Base-by-base conservation (phyloP, 1,140 invertebrate species). In the Stenopsyche tienmushanensis region DNA sequence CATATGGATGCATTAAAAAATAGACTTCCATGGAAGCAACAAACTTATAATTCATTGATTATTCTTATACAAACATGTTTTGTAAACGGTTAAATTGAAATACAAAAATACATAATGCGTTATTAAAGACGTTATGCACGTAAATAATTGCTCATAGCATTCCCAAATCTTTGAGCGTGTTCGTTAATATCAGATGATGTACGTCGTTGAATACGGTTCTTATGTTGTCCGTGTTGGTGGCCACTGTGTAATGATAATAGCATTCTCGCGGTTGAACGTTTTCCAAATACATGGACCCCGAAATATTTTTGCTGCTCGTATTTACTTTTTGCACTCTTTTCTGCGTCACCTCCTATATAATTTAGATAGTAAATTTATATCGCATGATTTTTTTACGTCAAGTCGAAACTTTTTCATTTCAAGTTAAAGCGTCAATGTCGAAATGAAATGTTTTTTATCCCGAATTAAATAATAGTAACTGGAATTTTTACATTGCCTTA, bases 191-290 rank as follows among this genome's bases (percentile, higher is more conserved):
- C 80, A 89, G 88, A 71, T 86, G 83, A 70, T 89, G 87, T 0
- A 90, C 85, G 73, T 88, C 86, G 25, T 88, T 78, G 74, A 91
- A 90, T 0, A 90, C 86, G 25, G 80, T 83, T 47, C 82, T 80
- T 3, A 90, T 85, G 72, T 89, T 90, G 62, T 87, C 81, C 0
- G 89, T 90, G 72, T 89, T 86, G 0, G 88, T 90, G 15, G 88
- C 88, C 0, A 86, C 84, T 0, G 89, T 91, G 72, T 84, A 90
- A 72, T 91, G 89, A 72, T 85, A 86, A 72, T 86, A 89, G 68
- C 84, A 84, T 65, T 85, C 80, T 0, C 83, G 70, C 0, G 79
- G 70, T 2, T 78, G 69, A 8, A 52, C 68, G 7, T 72, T 75
- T 18, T 77, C 76, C 1, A 71, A 44, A 0, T 75, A 8, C 21